Evolutionary conservation across 2,797 vertebrate species (phyloP).

Genomic region (Sebastes diaconus): DNA sequence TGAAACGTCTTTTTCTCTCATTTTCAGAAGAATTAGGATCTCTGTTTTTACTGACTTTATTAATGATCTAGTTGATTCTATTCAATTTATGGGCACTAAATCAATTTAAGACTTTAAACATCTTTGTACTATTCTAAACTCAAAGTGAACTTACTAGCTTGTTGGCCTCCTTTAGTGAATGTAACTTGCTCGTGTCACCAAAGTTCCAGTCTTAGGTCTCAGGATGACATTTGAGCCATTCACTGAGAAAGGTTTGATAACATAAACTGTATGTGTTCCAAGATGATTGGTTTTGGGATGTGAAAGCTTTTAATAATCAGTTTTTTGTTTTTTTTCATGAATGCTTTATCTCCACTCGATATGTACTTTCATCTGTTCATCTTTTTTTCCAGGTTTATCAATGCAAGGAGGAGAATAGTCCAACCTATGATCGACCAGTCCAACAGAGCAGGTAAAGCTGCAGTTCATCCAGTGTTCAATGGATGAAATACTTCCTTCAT

Average conservation of each 20-base stretch:
- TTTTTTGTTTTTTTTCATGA: neutral
- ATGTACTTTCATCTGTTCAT: neutral
- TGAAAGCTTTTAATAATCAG: neutral
- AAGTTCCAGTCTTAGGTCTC: neutral
- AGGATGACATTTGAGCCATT: neutral
- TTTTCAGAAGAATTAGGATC: neutral
- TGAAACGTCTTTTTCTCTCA: neutral
- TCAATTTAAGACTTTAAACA: neutral
- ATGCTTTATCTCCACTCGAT: neutral
- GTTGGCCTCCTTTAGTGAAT: neutral
- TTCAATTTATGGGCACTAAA: neutral
- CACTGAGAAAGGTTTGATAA: neutral
- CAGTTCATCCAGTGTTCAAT: neutral
- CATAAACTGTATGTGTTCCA: neutral
- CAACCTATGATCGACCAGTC: slow-evolving; percentile 99
- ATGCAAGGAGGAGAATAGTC: slow-evolving; percentile 97
- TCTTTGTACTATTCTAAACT: neutral
- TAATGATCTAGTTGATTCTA: neutral
- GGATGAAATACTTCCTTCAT: neutral
- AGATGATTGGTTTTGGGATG: neutral
- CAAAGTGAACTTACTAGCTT: neutral
- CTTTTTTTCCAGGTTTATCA: slow-evolving; percentile 90
- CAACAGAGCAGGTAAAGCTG: slow-evolving; percentile 94
- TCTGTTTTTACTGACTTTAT: neutral
- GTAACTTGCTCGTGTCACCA: neutral